A percentile compares a stretch with the other conserved stretches of the same genome.
Evolutionary conservation across 2,888 invertebrate genomes (phyloP).

Genomic region (Sphinx pinastri): DNA sequence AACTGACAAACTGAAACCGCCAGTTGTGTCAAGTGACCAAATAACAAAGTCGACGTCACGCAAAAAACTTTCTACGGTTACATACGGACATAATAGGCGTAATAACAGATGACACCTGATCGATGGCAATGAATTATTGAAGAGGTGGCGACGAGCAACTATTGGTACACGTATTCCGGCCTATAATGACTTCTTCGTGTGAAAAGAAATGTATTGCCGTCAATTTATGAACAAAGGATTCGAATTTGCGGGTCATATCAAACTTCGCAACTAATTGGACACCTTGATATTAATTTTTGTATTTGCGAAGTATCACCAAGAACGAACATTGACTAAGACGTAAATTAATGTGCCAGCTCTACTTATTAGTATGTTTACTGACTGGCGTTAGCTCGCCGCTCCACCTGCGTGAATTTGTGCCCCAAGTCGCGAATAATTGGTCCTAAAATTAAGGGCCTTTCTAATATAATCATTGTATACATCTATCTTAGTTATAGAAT

Average conservation of each 20-base stretch:
- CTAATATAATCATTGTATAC: too few relatives aligned
- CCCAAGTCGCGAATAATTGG: too few relatives aligned
- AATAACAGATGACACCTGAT: constrained; percentile 35
- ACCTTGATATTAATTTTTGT: too few relatives aligned
- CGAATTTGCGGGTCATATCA: too few relatives aligned
- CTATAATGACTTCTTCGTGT: background rate
- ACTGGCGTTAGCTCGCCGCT: too few relatives aligned
- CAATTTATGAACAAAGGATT: background rate
- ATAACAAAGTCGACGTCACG: background rate
- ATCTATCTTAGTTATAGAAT: too few relatives aligned
- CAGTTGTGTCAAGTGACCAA: background rate
- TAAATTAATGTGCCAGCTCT: too few relatives aligned
- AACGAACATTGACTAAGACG: too few relatives aligned
- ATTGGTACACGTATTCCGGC: constrained; percentile 20
- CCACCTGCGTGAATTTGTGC: too few relatives aligned
- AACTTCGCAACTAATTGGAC: background rate
- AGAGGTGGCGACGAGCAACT: constrained; percentile 14
- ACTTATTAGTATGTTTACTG: too few relatives aligned
- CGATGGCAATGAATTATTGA: constrained; percentile 54
- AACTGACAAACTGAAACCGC: background rate
- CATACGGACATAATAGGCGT: background rate
- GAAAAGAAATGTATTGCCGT: background rate
- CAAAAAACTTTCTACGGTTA: background rate
- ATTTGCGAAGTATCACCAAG: too few relatives aligned
- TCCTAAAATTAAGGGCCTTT: too few relatives aligned